These are phyloP conservation scores for Raja brachyura DNA, from an alignment of 2,113 vertebrate species.

Conservation along the genomic window DNA sequence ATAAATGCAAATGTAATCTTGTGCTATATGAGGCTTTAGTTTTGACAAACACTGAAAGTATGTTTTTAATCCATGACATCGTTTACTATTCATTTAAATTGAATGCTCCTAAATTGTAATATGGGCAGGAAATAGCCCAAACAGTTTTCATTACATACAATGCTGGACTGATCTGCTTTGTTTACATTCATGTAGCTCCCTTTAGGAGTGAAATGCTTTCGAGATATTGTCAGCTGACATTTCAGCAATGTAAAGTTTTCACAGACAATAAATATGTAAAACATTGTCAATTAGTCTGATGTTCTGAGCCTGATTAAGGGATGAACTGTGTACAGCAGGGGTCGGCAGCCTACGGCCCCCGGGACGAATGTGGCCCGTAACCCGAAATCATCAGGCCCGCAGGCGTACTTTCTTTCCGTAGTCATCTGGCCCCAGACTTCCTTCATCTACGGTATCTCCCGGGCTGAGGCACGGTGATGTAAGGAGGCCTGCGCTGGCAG, in stretches of 20 bases:
- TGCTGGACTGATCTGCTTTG: neutral
- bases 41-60: neutral
- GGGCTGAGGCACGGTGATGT: no score
- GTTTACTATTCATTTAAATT: neutral
- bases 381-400: no score
- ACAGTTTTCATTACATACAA: neutral
- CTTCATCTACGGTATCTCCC: no score
- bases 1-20: neutral
- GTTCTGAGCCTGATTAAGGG: neutral
- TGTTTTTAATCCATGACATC: neutral
- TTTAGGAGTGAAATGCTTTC: neutral
- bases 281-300: neutral
- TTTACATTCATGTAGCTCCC: neutral
- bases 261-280: neutral
- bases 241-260: neutral
- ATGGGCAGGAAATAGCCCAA: neutral
- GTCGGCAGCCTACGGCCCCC: no score
- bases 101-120: neutral
- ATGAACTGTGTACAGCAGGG: neutral
- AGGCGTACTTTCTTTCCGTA: no score
- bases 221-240: neutral
- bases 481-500: no score
- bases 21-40: neutral
- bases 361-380: no score
- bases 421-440: no score